Percentiles rank a stretch among this genome's conserved stretches.
Conservation (phyloP, 2,888 invertebrate genomes). For the Ormyrus labotus region DNA sequence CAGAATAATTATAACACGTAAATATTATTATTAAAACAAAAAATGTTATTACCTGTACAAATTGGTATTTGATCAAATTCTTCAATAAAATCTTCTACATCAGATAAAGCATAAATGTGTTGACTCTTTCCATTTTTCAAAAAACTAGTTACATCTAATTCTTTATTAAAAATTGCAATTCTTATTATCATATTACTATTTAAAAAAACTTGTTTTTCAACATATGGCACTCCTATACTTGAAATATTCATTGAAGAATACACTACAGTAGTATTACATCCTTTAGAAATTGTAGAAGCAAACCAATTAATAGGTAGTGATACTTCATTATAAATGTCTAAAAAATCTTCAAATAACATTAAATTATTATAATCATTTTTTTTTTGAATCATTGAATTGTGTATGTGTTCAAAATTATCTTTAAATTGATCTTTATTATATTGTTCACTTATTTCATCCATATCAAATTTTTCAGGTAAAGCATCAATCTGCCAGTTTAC, state of each 20-base stretch:
- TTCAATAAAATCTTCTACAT: conserved; percentile 70
- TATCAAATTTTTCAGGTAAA: conserved; percentile 23
- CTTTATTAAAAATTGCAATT: conserved; percentile 66
- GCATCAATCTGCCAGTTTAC: conserved; percentile 11
- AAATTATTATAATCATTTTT: conserved; percentile 20
- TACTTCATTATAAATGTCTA: conserved; percentile 70
- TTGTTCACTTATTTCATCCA: background rate
- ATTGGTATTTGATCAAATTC: conserved; percentile 69
- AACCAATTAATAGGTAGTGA: conserved; percentile 69
- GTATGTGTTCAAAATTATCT: background rate
- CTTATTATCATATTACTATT: conserved; percentile 69
- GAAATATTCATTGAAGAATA: conserved; percentile 68
- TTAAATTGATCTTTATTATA: conserved; percentile 5
- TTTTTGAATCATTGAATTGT: conserved; percentile 13
- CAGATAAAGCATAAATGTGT: conserved; percentile 64
- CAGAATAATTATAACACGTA: background rate
- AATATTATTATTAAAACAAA: conserved; percentile 8
- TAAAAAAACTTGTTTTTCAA: conserved; percentile 70
- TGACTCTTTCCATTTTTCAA: conserved; percentile 64
- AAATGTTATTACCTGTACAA: conserved; percentile 66
- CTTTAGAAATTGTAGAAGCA: conserved; percentile 68
- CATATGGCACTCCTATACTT: conserved; percentile 67
- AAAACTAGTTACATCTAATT: conserved; percentile 68
- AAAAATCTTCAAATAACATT: conserved; percentile 71
- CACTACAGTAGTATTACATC: conserved; percentile 67